A percentile compares a stretch with the other conserved stretches of the same genome.
Conservation (phyloP, 2,797 vertebrate species). For the Amazona finschi region DNA sequence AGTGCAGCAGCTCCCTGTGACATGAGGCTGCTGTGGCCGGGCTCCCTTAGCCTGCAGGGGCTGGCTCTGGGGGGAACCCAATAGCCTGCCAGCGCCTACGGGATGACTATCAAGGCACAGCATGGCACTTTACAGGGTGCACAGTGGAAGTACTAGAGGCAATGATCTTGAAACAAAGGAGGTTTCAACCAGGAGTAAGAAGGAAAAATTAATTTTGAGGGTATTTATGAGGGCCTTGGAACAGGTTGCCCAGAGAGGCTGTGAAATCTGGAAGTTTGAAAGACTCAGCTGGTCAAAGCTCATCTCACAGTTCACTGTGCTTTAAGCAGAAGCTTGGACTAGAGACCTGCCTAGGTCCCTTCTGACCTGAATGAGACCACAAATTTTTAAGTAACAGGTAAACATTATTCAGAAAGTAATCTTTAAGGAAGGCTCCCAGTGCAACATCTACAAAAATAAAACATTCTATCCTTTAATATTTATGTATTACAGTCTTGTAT, state of each 20-base stretch:
- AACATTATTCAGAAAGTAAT: not conserved
- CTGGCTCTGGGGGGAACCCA: not conserved
- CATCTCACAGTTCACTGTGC: accelerated
- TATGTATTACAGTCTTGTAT: not conserved
- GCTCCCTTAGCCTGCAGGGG: not conserved
- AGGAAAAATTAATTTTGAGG: not conserved
- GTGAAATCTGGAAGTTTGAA: not conserved
- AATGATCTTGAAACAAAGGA: accelerated
- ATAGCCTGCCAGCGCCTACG: not conserved
- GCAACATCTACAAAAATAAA: not conserved
- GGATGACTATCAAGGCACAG: not conserved
- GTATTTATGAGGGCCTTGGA: not conserved
- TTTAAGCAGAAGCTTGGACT: not conserved
- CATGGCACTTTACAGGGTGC: not conserved
- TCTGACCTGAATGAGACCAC: not conserved
- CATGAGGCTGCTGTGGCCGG: not conserved
- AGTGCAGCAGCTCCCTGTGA: not conserved
- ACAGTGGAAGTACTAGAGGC: not conserved
- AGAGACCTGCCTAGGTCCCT: not conserved
- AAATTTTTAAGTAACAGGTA: not conserved
- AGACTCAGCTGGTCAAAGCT: not conserved
- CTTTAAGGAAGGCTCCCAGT: not conserved
- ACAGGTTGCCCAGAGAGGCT: not conserved
- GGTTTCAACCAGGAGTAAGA: not conserved
- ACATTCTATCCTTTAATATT: not conserved